Percentiles rank a stretch among this genome's conserved stretches.
Conservation (phyloP, 2,113 vertebrate species). For the Oncorhynchus kisutch region DNA sequence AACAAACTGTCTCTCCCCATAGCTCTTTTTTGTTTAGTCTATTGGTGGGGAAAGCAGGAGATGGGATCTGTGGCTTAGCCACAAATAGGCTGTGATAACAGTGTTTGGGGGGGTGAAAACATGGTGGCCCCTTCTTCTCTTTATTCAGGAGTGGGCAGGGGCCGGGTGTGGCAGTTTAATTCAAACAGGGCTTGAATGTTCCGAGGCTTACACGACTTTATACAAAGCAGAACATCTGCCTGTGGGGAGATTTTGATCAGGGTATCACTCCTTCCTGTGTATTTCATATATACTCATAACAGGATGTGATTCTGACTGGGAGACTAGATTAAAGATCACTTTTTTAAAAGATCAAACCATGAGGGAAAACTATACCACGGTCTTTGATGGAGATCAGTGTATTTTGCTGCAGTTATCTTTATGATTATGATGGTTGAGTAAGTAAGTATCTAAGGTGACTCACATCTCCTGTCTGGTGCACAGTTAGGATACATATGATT, state of each 20-base stretch:
- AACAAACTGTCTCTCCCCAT: constrained; percentile 51
- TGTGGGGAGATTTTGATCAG: constrained; percentile 61
- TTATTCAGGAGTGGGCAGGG: constrained; percentile 37
- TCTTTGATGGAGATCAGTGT: neutral
- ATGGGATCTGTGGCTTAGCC: constrained; percentile 54
- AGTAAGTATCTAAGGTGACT: neutral
- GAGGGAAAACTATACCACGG: neutral
- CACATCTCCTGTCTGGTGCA: neutral
- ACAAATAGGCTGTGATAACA: constrained; percentile 63
- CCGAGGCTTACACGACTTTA: constrained; percentile 50
- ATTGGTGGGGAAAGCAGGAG: constrained; percentile 43
- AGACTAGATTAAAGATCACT: constrained; percentile 2
- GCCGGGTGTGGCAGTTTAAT: constrained; percentile 37
- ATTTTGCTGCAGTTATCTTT: neutral
- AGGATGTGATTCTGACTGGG: constrained; percentile 33
- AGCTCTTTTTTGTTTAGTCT: constrained; percentile 74
- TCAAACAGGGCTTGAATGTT: constrained; percentile 54
- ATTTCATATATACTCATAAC: constrained; percentile 49
- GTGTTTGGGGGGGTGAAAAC: constrained; percentile 55
- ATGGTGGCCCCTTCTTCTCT: constrained; percentile 60
- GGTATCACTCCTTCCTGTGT: constrained; percentile 60
- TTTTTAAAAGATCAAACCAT: neutral
- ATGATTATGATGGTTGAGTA: neutral
- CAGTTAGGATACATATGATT: neutral
- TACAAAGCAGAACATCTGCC: constrained; percentile 62